Evolutionary conservation across 1,140 invertebrate genomes (phyloP), one percentile per base, ranked within the genome.

Genomic region (Chrysoperla carnea): DNA sequence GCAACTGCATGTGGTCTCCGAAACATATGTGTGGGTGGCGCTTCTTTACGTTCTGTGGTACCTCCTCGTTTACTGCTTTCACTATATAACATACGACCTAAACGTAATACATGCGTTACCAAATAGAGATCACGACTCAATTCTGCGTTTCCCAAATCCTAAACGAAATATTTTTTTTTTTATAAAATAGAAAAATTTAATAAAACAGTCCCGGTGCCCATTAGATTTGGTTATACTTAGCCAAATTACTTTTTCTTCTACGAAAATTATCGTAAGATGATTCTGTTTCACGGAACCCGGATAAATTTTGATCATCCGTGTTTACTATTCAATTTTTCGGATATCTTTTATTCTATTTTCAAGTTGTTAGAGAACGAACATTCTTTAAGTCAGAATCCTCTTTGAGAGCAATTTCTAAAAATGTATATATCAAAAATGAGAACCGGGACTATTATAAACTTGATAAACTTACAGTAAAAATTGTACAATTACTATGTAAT

Each of bases 71-170:
- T 55, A 76, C 72, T 44, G 73, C 72, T 78, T 45, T 87, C 84
- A 0, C 84, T 84, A 42, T 82, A 81, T 4, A 89, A 64, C 75
- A 92, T 92, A 48, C 79, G 70, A 27, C 89, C 89, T 41, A 89
- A 78, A 38, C 89, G 72, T 61, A 91, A 81, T 13, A 93, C 82
- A 56, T 91, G 85, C 37, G 83, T 82, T 6, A 93, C 78, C 48
- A 94, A 67, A 66, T 82, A 89, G 9, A 92, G 63, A 50, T 93
- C 86, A 39, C 77, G 75, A 28, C 72, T 75, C 29, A 91, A 63
- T 57, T 93, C 87, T 29, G 79, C 73, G 48, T 75, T 79, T 28
- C 86, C 85, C 46, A 89, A 67, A 55, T 73, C 70, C 69, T 72
- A 50, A 6, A 6, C 6, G 6, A 11, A 12, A 11, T 33, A 33